Evolutionary conservation across 2,888 invertebrate species (phyloP).

Genomic region (Sialis lutaria): DNA sequence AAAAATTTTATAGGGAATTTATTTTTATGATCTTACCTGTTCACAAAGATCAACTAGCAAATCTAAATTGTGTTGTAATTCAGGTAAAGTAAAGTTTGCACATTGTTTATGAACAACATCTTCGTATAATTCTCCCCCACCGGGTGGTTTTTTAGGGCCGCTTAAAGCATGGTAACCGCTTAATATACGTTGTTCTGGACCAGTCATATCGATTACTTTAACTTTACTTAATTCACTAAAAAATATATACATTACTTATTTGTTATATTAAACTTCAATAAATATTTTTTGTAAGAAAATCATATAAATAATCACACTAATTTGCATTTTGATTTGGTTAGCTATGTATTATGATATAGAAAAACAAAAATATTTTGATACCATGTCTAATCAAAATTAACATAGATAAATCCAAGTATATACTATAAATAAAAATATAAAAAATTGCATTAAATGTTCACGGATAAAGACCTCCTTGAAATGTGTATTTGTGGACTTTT

Average conservation of each 20-base stretch:
- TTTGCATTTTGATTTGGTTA: too few species aligned
- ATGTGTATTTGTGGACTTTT: too few species aligned
- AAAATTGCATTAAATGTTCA: too few species aligned
- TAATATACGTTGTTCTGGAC: conserved; percentile 79
- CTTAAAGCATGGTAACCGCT: conserved; percentile 86
- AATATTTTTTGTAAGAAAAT: too few species aligned
- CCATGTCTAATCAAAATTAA: too few species aligned
- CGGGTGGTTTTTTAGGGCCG: conserved; percentile 35
- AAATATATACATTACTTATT: conserved; percentile 1
- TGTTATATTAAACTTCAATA: background rate
- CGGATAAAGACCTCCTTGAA: too few species aligned
- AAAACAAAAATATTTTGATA: too few species aligned
- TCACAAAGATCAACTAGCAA: conserved; percentile 85
- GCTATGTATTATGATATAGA: too few species aligned
- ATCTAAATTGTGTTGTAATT: conserved; percentile 82
- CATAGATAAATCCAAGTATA: too few species aligned
- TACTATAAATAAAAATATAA: too few species aligned
- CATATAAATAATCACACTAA: background rate
- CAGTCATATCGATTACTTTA: conserved; percentile 98
- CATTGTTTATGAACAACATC: conserved; percentile 42
- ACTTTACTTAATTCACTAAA: conserved; percentile 60
- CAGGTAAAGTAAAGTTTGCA: conserved; percentile 64
- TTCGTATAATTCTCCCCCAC: conserved; percentile 42
- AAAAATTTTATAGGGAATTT: background rate
- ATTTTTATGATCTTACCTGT: conserved; percentile 35